These are phyloP conservation scores for Phrixothrix hirtus DNA, from an alignment of 2,888 invertebrate species.

Conservation along the genomic window DNA sequence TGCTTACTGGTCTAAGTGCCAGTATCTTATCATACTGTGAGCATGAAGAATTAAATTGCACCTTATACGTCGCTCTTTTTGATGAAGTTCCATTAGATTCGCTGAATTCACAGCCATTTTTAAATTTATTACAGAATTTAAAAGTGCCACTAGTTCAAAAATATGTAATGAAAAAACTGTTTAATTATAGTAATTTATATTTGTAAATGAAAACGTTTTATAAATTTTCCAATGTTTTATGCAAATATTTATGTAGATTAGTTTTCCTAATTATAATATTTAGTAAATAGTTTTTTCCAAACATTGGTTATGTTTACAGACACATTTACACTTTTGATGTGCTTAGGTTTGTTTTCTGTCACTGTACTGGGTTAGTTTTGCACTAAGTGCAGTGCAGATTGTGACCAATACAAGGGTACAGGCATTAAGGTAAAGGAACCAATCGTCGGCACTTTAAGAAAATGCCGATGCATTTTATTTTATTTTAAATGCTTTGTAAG, in stretches of 20 bases:
- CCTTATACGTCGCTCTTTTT: constrained; percentile 47
- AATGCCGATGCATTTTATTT: too few species aligned
- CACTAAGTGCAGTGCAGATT: too few species aligned
- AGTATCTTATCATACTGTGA: constrained; percentile 48
- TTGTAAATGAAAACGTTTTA: constrained; percentile 29
- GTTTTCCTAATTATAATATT: too few species aligned
- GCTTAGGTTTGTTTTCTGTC: too few species aligned
- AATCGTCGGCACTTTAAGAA: too few species aligned
- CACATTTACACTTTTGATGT: too few species aligned
- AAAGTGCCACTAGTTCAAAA: constrained; percentile 22
- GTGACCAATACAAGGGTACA: too few species aligned
- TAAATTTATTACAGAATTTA: constrained; percentile 38
- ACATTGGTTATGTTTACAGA: too few species aligned
- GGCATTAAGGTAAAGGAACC: too few species aligned
- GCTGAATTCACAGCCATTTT: constrained; percentile 44
- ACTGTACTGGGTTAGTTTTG: too few species aligned
- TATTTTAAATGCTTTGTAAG: too few species aligned
- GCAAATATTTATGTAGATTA: not conserved
- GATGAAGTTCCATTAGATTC: constrained; percentile 50
- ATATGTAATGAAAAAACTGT: constrained; percentile 30
- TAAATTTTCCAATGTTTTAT: not conserved
- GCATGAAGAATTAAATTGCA: constrained; percentile 40
- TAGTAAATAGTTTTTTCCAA: too few species aligned
- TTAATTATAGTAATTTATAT: constrained; percentile 40
- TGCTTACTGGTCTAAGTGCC: constrained; percentile 50